Evolutionary conservation across 1,140 invertebrate genomes (phyloP).

Genomic region (Heliconius himera): DNA sequence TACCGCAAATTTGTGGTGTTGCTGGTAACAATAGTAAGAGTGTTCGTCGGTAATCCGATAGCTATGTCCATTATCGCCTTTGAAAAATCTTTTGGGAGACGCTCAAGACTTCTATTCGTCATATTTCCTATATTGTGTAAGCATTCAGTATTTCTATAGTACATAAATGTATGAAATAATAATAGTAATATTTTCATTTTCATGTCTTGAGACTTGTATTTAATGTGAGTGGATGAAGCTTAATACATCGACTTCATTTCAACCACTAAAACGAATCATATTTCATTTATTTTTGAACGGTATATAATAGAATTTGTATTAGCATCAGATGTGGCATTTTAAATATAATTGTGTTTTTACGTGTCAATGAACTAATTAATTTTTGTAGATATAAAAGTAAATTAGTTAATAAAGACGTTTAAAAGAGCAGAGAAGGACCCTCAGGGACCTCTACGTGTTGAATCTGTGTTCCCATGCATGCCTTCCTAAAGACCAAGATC

Average conservation of each 20-base stretch:
- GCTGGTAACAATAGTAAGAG: slow-evolving; percentile 65
- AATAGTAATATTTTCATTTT: slow-evolving; percentile 1
- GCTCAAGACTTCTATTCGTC: slow-evolving; percentile 45
- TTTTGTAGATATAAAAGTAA: too few relatives aligned
- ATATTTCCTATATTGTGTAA: slow-evolving; percentile 55
- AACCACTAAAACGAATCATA: not conserved
- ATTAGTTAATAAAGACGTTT: too few relatives aligned
- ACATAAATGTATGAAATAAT: not conserved
- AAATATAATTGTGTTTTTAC: not conserved
- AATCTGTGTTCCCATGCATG: too few relatives aligned
- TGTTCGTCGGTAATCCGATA: slow-evolving; percentile 57
- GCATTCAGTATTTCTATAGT: slow-evolving; percentile 25
- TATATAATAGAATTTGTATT: not conserved
- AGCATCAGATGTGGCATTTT: not conserved
- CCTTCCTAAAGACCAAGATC: too few relatives aligned
- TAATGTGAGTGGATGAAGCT: not conserved
- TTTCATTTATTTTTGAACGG: slow-evolving; percentile 6
- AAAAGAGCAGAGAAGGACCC: too few relatives aligned
- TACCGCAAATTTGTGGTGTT: slow-evolving; percentile 67
- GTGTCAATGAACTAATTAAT: not conserved
- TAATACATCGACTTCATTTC: slow-evolving; percentile 1
- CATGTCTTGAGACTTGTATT: not conserved
- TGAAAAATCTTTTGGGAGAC: slow-evolving; percentile 57
- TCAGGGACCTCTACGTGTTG: too few relatives aligned
- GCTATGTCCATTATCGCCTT: slow-evolving; percentile 65